Evolutionary conservation across 2,797 vertebrate species (phyloP), one percentile per base, ranked within the genome.

Genomic region (Clarias laeviceps): DNA sequence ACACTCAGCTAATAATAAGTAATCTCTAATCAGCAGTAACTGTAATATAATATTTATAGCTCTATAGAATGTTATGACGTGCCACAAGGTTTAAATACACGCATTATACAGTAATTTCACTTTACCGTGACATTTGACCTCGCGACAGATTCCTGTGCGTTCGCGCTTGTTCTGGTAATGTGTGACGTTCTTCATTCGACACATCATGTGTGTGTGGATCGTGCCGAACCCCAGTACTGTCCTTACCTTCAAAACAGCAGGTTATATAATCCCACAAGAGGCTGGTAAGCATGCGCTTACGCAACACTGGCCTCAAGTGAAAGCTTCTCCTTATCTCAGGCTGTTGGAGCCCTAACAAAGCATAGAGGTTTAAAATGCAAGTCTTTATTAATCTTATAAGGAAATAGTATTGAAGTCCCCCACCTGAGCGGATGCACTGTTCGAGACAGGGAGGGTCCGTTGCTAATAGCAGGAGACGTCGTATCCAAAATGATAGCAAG

Each of bases 231-330:
- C 45, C 59, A 40, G 59, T 62, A 27, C n/a, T 50, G 24, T 65
- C 17, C 37, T 50, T 50, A 80, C 62, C 61, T 80, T 40, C 2
- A 11, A 80, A 80, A 18, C 61, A 80, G 77, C 37, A 20, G 82
- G 82, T 80, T 80, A 66, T 80, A 29, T 80, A 80, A 80, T 61
- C 76, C 76, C 37, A 61, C 32, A 37, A 78, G 76, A 78, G 76
- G 76, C 72, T 70, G 45, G 24, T 66, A 24, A 72, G 40, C 62
- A 11, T 40, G 45, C 29, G 22, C 50, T 54, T 80, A 80, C 0
- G 27, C 62, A 80, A 80, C 78, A 65, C 1, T 50, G 62, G 62
- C 78, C 78, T 80, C 40, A 66, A 80, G 78, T 80, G n/a, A 80
- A 65, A 27, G 40, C 78, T 54, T 80, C 78, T 40, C 37, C n/a